A percentile compares a stretch with the other conserved stretches of the same genome.
These are phyloP conservation scores for Cyanistes caeruleus DNA, from an alignment of 2,113 vertebrate genomes.

Conservation along the genomic window DNA sequence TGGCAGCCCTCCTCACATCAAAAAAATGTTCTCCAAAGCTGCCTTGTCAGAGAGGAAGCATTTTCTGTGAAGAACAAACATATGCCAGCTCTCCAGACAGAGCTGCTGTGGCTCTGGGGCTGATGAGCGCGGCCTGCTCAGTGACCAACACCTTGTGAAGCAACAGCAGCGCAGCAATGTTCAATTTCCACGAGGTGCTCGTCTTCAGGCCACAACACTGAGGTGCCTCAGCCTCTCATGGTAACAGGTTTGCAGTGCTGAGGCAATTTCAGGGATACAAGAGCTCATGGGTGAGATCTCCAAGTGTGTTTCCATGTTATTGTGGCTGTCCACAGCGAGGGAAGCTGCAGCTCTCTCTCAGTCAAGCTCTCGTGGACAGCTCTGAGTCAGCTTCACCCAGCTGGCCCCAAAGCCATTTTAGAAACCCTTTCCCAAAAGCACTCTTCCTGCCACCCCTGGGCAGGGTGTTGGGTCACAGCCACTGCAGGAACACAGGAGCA, in stretches of 20 bases:
- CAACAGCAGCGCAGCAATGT: rapidly evolving
- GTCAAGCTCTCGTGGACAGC: rapidly evolving
- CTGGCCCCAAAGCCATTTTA: not conserved
- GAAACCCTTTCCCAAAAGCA: not conserved
- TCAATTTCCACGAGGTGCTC: rapidly evolving
- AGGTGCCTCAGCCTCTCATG: not conserved
- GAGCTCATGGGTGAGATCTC: not conserved
- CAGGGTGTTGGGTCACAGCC: not conserved
- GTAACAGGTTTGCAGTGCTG: not conserved
- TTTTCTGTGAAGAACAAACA: not conserved
- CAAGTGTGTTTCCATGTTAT: not conserved
- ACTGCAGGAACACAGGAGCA: not conserved
- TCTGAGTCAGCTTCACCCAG: not conserved
- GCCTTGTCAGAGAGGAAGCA: not conserved
- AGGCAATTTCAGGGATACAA: not conserved
- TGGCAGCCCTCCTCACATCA: not conserved
- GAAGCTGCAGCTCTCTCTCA: not conserved
- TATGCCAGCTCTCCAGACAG: not conserved
- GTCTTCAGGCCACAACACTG: not conserved
- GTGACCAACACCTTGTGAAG: no score
- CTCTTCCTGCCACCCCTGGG: not conserved
- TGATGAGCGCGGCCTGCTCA: rapidly evolving
- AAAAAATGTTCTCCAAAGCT: not conserved
- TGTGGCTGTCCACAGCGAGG: not conserved
- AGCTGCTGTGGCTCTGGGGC: not conserved